phyloP scores from a whole-genome alignment of 2,888 invertebrate genomes.

The Drosophila buzzatii region DNA sequence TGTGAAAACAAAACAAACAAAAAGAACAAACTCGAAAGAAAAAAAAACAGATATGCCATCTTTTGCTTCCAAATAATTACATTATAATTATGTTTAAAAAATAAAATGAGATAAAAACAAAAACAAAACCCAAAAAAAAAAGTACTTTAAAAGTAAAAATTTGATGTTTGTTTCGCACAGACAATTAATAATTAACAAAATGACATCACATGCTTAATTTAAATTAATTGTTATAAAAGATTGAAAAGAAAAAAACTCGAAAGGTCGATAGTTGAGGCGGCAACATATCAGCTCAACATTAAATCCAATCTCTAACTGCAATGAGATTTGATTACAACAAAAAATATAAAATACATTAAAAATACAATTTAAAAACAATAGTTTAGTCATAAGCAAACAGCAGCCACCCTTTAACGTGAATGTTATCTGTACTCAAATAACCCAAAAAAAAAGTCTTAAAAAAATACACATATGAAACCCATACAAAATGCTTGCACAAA shows the following conservation, averaged over 20 bases:
- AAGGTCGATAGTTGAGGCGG: constrained; percentile 42
- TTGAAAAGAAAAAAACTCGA: constrained; percentile 9
- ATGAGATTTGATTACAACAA: constrained; percentile 38
- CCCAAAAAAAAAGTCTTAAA: constrained; percentile 31
- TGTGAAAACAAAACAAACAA: constrained; percentile 34
- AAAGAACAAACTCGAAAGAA: constrained; percentile 42
- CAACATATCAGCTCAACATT: constrained; percentile 49
- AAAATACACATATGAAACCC: constrained; percentile 25
- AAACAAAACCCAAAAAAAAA: constrained; percentile 4
- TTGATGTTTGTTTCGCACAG: constrained; percentile 64
- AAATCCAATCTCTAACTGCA: constrained; percentile 10
- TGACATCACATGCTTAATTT: constrained; percentile 35
- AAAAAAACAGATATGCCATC: constrained; percentile 69
- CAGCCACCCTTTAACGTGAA: constrained; percentile 39
- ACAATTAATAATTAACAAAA: constrained; percentile 2
- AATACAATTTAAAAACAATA: constrained; percentile 2
- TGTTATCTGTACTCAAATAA: constrained; percentile 31
- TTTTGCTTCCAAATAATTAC: constrained; percentile 75
- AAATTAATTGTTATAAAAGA: constrained; percentile 32
- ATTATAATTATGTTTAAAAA: constrained; percentile 66
- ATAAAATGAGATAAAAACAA: constrained; percentile 14
- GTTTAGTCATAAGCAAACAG: constrained; percentile 35
- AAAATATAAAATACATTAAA: constrained; percentile 4
- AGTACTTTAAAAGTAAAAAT: constrained; percentile 67
- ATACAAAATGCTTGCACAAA: constrained; percentile 76